Conservation (phyloP, 2,888 invertebrate species). For the Caenorhabditis imperialis region DNA sequence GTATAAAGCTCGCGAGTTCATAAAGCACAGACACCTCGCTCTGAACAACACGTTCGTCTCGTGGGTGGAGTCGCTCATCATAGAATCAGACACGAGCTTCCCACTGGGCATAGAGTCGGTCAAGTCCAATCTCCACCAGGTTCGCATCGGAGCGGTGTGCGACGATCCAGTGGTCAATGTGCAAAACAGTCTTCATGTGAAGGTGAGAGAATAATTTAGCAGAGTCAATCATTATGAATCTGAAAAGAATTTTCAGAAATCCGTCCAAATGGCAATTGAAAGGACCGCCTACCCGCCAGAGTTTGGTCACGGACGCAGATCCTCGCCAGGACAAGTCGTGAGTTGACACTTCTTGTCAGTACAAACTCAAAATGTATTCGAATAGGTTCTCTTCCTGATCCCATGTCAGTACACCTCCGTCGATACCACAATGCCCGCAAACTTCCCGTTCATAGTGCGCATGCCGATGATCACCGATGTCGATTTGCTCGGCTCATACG, state of each 20-base stretch:
- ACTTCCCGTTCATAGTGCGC: constrained; percentile 33
- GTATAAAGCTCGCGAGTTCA: constrained; percentile 13
- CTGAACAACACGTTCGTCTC: constrained; percentile 24
- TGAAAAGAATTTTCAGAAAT: constrained; percentile 17
- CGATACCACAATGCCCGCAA: constrained; percentile 40
- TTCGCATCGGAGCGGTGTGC: constrained; percentile 12
- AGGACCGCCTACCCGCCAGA: neutral
- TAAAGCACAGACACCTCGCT: neutral
- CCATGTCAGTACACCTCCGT: constrained; percentile 26
- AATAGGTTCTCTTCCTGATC: constrained; percentile 27
- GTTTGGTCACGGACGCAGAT: neutral
- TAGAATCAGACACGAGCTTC: neutral
- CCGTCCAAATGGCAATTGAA: constrained; percentile 15
- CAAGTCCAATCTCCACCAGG: constrained; percentile 23
- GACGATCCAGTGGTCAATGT: neutral
- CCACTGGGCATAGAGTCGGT: neutral
- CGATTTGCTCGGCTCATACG: too few relatives aligned
- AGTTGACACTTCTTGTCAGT: constrained; percentile 1
- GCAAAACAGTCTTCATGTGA: neutral
- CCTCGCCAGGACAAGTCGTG: neutral
- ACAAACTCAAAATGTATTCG: neutral
- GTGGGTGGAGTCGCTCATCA: constrained; percentile 23
- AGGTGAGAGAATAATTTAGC: neutral
- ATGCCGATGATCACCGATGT: constrained; percentile 34
- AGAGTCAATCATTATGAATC: neutral